Conservation (phyloP, 92 coral and sea anemone genomes). For the Umimayanthus kanabou region DNA sequence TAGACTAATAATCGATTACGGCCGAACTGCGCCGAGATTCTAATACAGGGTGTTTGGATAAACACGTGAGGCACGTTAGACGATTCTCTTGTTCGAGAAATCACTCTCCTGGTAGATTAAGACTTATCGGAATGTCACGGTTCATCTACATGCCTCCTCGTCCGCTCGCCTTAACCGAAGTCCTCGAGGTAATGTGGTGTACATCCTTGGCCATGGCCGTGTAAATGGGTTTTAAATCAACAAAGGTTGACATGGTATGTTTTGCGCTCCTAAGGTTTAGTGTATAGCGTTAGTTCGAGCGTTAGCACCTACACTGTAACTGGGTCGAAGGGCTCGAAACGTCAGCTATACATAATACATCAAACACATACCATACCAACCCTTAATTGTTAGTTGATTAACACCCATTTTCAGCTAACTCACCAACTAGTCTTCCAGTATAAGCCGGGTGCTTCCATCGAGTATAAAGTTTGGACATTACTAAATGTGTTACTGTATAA, state of each 20-base stretch:
- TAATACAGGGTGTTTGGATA: not conserved
- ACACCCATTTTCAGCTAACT: too few species aligned
- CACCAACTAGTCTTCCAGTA: too few species aligned
- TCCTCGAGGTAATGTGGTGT: conserved; percentile 27
- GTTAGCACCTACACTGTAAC: too few species aligned
- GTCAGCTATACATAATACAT: too few species aligned
- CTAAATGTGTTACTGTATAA: too few species aligned
- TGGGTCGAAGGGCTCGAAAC: too few species aligned
- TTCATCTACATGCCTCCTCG: conserved; percentile 25
- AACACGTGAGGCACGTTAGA: conserved; percentile 7
- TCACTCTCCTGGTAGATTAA: conserved; percentile 14
- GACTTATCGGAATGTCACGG: conserved; percentile 16
- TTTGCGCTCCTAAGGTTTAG: too few species aligned
- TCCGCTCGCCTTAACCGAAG: conserved; percentile 22
- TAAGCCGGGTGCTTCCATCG: not conserved
- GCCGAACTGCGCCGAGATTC: not conserved
- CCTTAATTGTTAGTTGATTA: too few species aligned
- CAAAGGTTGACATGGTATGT: too few species aligned
- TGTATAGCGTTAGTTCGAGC: too few species aligned
- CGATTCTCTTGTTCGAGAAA: not conserved
- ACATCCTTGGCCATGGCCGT: not conserved
- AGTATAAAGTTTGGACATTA: not conserved
- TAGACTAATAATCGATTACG: not conserved
- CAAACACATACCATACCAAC: too few species aligned
- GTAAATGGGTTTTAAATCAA: too few species aligned